These are phyloP conservation scores for Piprites chloris DNA, from an alignment of 2,113 vertebrate genomes.

Conservation along the genomic window DNA sequence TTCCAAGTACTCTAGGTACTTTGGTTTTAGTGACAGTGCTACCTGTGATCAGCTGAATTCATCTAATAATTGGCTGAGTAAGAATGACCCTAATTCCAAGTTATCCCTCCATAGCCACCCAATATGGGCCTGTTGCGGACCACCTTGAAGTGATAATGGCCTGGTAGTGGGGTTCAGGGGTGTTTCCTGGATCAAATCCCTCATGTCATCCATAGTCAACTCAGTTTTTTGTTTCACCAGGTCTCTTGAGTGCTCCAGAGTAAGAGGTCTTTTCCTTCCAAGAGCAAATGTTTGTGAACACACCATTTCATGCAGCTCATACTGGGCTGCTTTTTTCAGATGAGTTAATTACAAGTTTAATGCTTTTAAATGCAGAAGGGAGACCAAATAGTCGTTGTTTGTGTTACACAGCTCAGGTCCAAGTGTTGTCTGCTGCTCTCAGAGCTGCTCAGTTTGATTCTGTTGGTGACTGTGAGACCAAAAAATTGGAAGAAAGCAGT, in stretches of 20 bases:
- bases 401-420: slow-evolving; percentile 79
- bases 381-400: neutral
- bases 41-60: neutral
- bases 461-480: slow-evolving; percentile 11
- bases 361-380: neutral
- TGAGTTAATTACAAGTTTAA: neutral
- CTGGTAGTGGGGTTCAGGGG: neutral
- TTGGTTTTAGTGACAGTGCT: neutral
- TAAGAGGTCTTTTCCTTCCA: neutral
- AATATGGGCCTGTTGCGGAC: neutral
- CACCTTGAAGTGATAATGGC: neutral
- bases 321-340: neutral
- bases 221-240: neutral
- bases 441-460: slow-evolving; percentile 82
- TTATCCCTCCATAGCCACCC: neutral
- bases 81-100: neutral
- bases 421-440: slow-evolving; percentile 84
- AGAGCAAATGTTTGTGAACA: neutral
- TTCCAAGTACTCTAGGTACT: neutral
- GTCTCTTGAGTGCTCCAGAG: neutral
- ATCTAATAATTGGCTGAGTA: neutral
- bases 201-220: neutral
- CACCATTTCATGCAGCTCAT: neutral
- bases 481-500: neutral
- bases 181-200: neutral